Base-by-base conservation (phyloP, 1,140 invertebrate genomes). In the Mizuhopecten yessoensis region DNA sequence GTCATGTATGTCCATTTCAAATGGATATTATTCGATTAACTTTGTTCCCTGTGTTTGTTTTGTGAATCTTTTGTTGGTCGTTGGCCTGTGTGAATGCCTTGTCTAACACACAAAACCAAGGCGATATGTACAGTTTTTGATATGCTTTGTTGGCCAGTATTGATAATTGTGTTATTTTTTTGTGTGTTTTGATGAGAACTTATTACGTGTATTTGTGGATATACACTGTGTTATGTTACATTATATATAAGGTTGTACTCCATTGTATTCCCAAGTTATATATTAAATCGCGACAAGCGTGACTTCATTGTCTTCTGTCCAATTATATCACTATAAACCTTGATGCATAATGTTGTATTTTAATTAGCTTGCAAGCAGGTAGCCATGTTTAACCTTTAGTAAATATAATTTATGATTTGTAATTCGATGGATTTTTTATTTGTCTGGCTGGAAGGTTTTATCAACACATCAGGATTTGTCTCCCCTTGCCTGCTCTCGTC, bases 61-160 rank as follows among this genome's bases (percentile, higher is more conserved):
- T 7, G 9, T 45, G 42, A 17, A 10, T 45, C 17, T 45, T 45
- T 5, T 75, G 57, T 75, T 75, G 57, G 2, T 29, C 57, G 1
- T 75, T n/a, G n/a, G 57, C 23, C 23, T 75, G 2, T 45, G 42
- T 45, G 9, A 13, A 45, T 39, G 23, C 45, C 45, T 20, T 57
- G 17, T 15, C 45, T 57, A 57, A 15, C 3, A 57, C 45, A 57
- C 36, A 39, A 39, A 39, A 39, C 45, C n/a, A 17, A 75, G n/a
- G 57, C n/a, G n/a, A n/a, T n/a, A n/a, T n/a, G n/a, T n/a, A n/a
- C n/a, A n/a, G 1, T 75, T 29, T 75, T 75, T 75, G 23, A 29
- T 29, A 75, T 29, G 57, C 57, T 75, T 75, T 75, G 57, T 75
- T 29, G 57, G 57, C 57, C 57, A 75, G 57, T 75, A 75, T 75